Evolutionary conservation across 1,140 invertebrate species (phyloP), one percentile per base, ranked within the genome.

Genomic region (Polypedilum vanderplanki): DNA sequence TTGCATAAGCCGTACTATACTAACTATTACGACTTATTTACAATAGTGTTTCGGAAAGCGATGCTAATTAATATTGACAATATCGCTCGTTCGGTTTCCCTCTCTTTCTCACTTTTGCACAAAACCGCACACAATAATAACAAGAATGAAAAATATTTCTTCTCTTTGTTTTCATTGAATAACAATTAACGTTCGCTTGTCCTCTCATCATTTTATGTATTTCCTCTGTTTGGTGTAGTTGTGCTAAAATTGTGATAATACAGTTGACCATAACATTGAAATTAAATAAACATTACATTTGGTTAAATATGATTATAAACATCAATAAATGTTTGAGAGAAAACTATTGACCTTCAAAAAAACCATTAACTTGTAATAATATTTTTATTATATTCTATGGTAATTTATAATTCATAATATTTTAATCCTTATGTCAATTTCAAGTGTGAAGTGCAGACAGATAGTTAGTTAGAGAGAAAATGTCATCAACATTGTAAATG

Each of bases 261-360:
- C 12, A 57, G 46, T n/a, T 57, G 46, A 57, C 46, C 46, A 15
- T 57, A 57, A n/a, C 46, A 57, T 57, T 57, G 46, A 57, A 57
- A 57, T 4, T 4, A 57, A 46, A 33, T 33, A 33, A 33, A 33
- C 1, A 33, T 33, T 33, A 33, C 5, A 33, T 33, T 33, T 1
- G 5, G 24, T 33, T 33, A 3, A 33, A 33, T 33, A 5, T 33
- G 24, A 33, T 33, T 33, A 3, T 33, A n/a, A n/a, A n/a, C n/a
- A 33, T 33, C 5, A 33, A 33, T 33, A 33, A 33, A 33, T 33
- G 24, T 33, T 33, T n/a, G n/a, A 33, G 24, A 5, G 24, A 33
- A 33, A 33, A 33, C 5, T 33, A 3, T 5, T 33, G 5, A 33
- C 24, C 24, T 33, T 33, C 24, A 33, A 33, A 1, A n/a, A 33